Conservation (phyloP, 1,140 invertebrate species). For the Calosoma granatense region DNA sequence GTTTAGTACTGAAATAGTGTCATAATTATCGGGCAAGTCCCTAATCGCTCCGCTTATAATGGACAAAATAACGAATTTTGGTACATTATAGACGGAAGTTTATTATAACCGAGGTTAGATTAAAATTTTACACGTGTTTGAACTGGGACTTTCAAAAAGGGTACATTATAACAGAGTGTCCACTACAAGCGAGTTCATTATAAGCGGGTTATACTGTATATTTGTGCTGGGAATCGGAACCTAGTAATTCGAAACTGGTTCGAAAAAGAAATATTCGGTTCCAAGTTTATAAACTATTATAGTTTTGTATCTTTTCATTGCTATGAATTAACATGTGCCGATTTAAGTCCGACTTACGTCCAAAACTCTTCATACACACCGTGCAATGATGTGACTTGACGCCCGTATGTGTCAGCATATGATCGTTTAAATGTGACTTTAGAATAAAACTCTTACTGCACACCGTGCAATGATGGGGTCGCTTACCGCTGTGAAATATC, state of each 20-base stretch:
- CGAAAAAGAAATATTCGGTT: too few species aligned
- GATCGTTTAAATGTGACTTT: conserved; percentile 10
- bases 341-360: conserved; percentile 15
- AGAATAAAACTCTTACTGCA: conserved; percentile 27
- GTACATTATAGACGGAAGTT: too few species aligned
- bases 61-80: too few species aligned
- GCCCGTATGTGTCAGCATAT: neutral
- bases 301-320: neutral
- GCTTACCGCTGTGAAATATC: conserved; percentile 25
- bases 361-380: conserved; percentile 26
- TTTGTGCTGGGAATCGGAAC: neutral
- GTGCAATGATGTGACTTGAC: conserved; percentile 26
- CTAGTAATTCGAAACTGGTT: neutral
- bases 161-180: neutral
- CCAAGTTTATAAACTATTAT: neutral
- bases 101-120: too few species aligned
- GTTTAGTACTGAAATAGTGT: too few species aligned
- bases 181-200: neutral
- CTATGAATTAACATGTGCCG: neutral
- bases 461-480: conserved; percentile 23
- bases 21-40: too few species aligned
- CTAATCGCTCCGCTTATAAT: too few species aligned
- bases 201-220: neutral
- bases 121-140: neutral
- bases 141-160: neutral